Percentiles rank a stretch among this genome's conserved stretches.
Evolutionary conservation across 2,797 vertebrate species (phyloP).

Genomic region (Brachymystax lenok): DNA sequence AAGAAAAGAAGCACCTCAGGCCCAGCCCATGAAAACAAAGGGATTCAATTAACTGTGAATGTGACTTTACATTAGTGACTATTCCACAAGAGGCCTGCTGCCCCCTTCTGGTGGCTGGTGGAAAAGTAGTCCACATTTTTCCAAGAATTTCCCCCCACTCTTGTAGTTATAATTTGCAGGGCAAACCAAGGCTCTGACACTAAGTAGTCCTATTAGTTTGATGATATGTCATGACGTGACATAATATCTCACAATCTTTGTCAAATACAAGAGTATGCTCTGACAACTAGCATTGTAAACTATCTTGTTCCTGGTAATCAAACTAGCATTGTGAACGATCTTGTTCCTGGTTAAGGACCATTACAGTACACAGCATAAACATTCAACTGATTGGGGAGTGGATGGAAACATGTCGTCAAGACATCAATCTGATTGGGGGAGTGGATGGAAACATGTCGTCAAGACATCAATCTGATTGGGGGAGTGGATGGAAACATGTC

Average conservation of each 20-base stretch:
- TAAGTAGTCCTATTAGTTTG: neutral
- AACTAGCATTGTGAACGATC: too few relatives aligned
- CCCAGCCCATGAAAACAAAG: conserved; percentile 69
- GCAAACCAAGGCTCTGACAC: neutral
- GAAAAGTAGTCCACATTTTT: conserved; percentile 13
- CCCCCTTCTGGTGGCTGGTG: conserved; percentile 65
- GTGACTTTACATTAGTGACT: conserved; percentile 66
- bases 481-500: too few relatives aligned
- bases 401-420: too few relatives aligned
- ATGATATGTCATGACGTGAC: neutral
- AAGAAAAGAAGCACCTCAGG: conserved; percentile 59
- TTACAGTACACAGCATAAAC: neutral
- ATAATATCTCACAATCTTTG: neutral
- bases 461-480: too few relatives aligned
- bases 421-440: too few relatives aligned
- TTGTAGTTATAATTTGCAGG: neutral
- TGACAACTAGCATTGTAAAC: neutral
- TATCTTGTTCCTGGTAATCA: too few relatives aligned
- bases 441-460: too few relatives aligned
- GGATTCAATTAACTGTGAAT: conserved; percentile 79
- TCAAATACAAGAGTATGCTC: neutral
- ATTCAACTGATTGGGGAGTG: neutral
- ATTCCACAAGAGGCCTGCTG: conserved; percentile 63
- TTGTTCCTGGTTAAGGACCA: too few relatives aligned
- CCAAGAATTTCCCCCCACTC: neutral